A percentile compares a stretch with the other conserved stretches of the same genome.
Conservation (phyloP, 1,140 invertebrate genomes). For the Pseudoatta argentina region DNA sequence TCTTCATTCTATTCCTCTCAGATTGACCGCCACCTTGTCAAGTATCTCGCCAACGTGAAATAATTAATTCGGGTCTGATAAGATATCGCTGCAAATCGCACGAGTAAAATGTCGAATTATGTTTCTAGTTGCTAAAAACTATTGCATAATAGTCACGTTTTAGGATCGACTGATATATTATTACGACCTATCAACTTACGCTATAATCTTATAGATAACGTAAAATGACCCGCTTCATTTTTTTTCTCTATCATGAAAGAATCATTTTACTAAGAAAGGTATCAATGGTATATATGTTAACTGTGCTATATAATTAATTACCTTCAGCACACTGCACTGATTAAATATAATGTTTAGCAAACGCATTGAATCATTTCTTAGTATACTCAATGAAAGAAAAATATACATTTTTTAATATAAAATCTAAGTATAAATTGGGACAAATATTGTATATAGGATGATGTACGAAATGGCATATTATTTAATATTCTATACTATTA, state of each 20-base stretch:
- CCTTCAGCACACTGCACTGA: background rate
- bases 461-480: too few species aligned
- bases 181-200: slow-evolving; percentile 4
- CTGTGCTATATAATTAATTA: background rate
- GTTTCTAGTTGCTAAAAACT: background rate
- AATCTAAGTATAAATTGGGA: too few species aligned
- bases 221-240: slow-evolving; percentile 1
- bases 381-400: background rate
- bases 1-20: background rate
- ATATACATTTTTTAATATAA: too few species aligned
- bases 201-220: background rate
- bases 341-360: background rate
- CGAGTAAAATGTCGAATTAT: background rate
- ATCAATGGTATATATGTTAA: background rate
- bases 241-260: background rate
- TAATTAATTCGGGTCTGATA: background rate
- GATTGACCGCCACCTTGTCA: background rate
- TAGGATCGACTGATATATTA: background rate
- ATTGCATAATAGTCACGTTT: background rate
- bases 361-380: background rate
- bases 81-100: background rate
- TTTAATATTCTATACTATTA: too few species aligned
- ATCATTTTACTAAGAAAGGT: background rate
- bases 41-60: background rate
- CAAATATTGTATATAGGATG: too few species aligned